Evolutionary conservation across 2,113 vertebrate genomes (phyloP).

Genomic region (Axis porcinus): DNA sequence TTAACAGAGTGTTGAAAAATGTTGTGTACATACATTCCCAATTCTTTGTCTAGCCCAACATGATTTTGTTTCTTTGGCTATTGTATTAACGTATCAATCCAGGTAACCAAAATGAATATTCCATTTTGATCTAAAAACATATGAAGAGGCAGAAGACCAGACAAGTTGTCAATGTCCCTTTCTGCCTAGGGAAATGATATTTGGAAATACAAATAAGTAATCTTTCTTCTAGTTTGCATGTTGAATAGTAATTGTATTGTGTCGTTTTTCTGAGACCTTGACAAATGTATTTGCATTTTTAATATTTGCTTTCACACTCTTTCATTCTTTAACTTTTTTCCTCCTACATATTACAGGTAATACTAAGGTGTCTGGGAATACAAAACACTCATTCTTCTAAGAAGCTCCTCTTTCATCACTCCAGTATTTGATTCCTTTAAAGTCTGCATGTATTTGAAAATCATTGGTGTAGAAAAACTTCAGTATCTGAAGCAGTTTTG

Average conservation of each 20-base stretch:
- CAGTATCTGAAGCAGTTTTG: constrained; percentile 18
- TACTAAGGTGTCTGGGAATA: background rate
- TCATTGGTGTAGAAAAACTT: constrained; percentile 47
- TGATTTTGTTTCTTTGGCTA: background rate
- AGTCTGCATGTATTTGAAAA: constrained; percentile 66
- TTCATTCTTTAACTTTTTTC: background rate
- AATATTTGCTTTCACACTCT: background rate
- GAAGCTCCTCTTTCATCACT: constrained; percentile 23
- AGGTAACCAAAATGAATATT: background rate
- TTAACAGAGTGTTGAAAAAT: background rate
- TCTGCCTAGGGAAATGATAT: background rate
- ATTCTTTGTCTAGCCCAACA: background rate
- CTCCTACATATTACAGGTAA: background rate
- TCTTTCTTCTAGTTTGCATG: background rate
- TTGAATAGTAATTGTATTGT: background rate
- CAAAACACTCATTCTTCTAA: background rate
- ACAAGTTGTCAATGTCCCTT: background rate
- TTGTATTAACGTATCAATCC: background rate
- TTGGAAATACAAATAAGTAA: background rate
- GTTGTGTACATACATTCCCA: background rate
- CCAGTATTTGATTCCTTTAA: constrained; percentile 49
- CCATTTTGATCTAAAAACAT: background rate
- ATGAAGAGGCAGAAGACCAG: background rate
- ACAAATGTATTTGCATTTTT: background rate
- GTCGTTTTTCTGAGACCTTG: background rate